phyloP scores from a whole-genome alignment of 2,797 vertebrate species.

The Esox lucius region DNA sequence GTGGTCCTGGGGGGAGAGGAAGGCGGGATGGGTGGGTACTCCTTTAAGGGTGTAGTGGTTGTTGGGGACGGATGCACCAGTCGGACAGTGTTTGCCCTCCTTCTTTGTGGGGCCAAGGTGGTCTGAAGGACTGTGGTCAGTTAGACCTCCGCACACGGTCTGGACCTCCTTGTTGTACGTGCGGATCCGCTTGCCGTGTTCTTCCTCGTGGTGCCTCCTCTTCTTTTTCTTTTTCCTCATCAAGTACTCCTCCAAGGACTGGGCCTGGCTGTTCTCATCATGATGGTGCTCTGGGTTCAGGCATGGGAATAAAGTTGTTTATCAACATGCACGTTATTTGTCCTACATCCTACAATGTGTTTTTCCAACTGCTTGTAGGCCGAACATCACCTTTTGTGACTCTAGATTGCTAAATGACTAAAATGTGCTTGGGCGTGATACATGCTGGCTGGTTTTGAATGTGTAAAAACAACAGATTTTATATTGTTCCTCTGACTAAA shows the following conservation, averaged over 20 bases:
- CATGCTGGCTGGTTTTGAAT: neutral
- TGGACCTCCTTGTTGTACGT: constrained; percentile 92
- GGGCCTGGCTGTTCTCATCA: constrained; percentile 87
- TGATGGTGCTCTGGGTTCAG: constrained; percentile 70
- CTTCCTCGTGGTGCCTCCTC: constrained; percentile 89
- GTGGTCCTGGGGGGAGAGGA: constrained; percentile 94
- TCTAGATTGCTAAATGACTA: too few relatives aligned
- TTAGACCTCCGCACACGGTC: constrained; percentile 82
- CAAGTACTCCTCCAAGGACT: constrained; percentile 83
- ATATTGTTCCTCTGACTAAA: neutral
- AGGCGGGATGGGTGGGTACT: constrained; percentile 71
- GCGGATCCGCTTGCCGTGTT: constrained; percentile 80
- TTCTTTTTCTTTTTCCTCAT: constrained; percentile 94
- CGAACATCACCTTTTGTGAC: neutral
- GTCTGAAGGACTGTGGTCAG: constrained; percentile 67
- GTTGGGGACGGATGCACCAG: constrained; percentile 59
- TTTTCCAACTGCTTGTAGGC: neutral
- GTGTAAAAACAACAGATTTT: neutral
- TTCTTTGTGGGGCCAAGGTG: constrained; percentile 63
- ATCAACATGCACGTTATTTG: neutral
- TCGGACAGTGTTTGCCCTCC: constrained; percentile 74
- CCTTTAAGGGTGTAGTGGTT: constrained; percentile 75
- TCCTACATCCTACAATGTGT: neutral
- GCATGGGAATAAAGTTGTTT: constrained; percentile 3
- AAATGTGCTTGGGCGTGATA: neutral